Base-by-base conservation (phyloP, 1,140 invertebrate species). In the Potamilus streckersoni region DNA sequence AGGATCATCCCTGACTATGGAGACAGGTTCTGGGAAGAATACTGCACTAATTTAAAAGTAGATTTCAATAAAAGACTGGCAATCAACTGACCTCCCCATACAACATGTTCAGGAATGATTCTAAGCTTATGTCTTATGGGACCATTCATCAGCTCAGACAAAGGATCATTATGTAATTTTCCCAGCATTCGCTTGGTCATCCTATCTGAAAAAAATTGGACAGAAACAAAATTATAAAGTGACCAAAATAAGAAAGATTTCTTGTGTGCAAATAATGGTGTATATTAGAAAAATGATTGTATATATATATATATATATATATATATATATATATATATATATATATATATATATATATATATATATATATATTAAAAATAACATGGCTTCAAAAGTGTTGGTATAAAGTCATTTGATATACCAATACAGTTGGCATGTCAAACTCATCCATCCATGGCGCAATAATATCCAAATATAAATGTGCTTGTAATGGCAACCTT, bases 111-210 rank as follows among this genome's bases (percentile, higher is more conserved):
- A n/a, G 93, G 92, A 67, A 94, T 91, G 60, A 87, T 88, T 83
- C 83, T 87, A 0, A 96, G 89, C 13, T 92, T 92, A 68, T 92
- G 72, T 76, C 92, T 94, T 1, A 95, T 93, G 60, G 88, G 82
- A 1, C 92, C 92, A 83, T 95, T 94, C 95, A 96, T 96, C 11
- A 96, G 84, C 0, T 84, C 78, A 20, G 90, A 76, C 0, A 94
- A 82, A 20, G 74, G 57, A 72, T 89, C 86, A 63, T 74, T 60
- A 20, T 82, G 72, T 19, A 82, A 74, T 19, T 64, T 31, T 65
- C 55, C 62, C 49, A 76, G 76, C 78, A 79, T 82, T 49, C 79
- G 77, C 2, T 70, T 13, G 69, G 73, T 66, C 23, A 83, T 64
- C 31, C 68, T 74, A 15, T 83, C 83, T 84, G 11, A 55, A 63